Conservation (phyloP, 2,113 vertebrate species). For the Shinisaurus crocodilurus region DNA sequence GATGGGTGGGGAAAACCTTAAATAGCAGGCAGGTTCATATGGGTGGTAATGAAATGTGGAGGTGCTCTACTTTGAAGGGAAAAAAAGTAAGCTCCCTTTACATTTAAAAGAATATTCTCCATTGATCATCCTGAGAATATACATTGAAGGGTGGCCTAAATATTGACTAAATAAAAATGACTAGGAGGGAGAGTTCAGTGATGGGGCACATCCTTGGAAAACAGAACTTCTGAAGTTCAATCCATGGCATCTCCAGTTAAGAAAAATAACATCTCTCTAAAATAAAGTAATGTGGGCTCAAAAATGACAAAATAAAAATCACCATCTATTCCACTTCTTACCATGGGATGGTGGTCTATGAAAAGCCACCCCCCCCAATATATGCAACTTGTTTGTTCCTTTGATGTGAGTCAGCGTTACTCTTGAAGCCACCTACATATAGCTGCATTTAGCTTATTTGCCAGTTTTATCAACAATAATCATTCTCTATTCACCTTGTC, state of each 20-base stretch:
- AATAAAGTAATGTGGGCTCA: not conserved
- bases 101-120: not conserved
- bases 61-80: not conserved
- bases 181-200: not conserved
- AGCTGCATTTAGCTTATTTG: conserved; percentile 42
- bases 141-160: not conserved
- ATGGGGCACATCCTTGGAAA: not conserved
- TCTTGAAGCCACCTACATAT: not conserved
- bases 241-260: not conserved
- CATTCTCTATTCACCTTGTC: conserved; percentile 53
- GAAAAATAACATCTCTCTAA: not conserved
- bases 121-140: not conserved
- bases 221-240: not conserved
- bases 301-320: not conserved
- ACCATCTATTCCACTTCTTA: not conserved
- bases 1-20: not conserved
- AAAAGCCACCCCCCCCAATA: not conserved
- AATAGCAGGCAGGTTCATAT: not conserved
- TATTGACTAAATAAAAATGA: not conserved
- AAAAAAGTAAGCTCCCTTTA: not conserved
- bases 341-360: not conserved
- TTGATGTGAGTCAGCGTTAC: not conserved
- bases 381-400: not conserved
- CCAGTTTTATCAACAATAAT: conserved; percentile 57
- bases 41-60: not conserved